Conservation (phyloP, 2,888 invertebrate species). For the Strigamia crassipes region DNA sequence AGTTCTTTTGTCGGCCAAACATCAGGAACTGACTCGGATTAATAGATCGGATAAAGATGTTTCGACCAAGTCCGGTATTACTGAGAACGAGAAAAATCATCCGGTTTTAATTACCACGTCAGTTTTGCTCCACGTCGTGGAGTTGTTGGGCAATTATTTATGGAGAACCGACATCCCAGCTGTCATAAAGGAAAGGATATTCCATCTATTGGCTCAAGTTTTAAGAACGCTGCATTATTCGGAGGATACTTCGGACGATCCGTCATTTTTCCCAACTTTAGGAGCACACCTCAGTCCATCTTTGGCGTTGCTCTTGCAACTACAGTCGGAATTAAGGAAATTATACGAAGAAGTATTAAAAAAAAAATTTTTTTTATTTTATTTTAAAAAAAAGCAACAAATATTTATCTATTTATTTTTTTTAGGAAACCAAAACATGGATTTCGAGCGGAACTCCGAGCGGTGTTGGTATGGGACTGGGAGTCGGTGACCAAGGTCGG, state of each 20-base stretch:
- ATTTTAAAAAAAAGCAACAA: neutral
- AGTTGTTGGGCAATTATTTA: constrained; percentile 56
- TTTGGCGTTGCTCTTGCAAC: constrained; percentile 51
- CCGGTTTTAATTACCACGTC: constrained; percentile 55
- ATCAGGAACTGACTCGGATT: constrained; percentile 51
- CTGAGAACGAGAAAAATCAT: neutral
- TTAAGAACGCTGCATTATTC: constrained; percentile 55
- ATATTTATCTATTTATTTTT: neutral
- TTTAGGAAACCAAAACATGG: constrained; percentile 43
- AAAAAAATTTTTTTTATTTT: neutral
- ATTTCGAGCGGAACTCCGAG: constrained; percentile 15
- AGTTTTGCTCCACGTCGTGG: constrained; percentile 56
- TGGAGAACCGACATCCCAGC: constrained; percentile 57
- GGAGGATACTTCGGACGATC: constrained; percentile 4
- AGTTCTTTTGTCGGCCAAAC: constrained; percentile 55
- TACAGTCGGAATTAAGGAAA: constrained; percentile 56
- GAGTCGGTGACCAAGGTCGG: constrained; percentile 20
- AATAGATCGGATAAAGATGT: neutral
- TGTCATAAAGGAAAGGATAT: constrained; percentile 57
- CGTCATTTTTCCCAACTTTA: constrained; percentile 54
- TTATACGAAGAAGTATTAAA: constrained; percentile 56
- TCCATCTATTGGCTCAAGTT: constrained; percentile 57
- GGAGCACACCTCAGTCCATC: constrained; percentile 50
- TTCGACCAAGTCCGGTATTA: neutral
- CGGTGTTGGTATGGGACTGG: constrained; percentile 31